Evolutionary conservation across 2,113 vertebrate species (phyloP).

Genomic region (Salvelinus namaycush): DNA sequence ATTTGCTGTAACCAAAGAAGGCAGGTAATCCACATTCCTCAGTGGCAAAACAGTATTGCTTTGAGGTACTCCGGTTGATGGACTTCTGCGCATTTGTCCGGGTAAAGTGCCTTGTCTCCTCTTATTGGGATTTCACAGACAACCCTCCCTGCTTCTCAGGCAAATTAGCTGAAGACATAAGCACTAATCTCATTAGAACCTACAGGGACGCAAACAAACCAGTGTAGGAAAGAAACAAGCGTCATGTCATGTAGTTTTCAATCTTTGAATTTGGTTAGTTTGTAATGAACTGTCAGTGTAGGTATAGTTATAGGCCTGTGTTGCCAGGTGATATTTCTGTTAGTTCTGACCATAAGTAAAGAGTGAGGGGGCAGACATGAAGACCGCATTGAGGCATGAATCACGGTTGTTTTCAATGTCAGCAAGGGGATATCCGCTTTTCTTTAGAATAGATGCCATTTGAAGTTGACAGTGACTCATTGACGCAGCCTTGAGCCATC

Average conservation of each 20-base stretch:
- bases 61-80: constrained; percentile 2
- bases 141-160: constrained; percentile 26
- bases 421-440: too few relatives aligned
- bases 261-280: neutral
- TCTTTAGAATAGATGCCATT: too few relatives aligned
- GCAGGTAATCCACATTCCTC: neutral
- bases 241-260: constrained; percentile 4
- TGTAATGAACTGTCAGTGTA: neutral
- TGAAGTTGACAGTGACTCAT: too few relatives aligned
- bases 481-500: too few relatives aligned
- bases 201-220: constrained; percentile 12
- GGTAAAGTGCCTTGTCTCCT: constrained; percentile 14
- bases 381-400: too few relatives aligned
- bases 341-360: neutral
- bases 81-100: neutral
- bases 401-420: too few relatives aligned
- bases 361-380: neutral
- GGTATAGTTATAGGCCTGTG: neutral
- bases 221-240: constrained; percentile 10
- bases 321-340: neutral
- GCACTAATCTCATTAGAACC: constrained; percentile 62
- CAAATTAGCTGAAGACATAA: constrained; percentile 61
- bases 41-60: constrained; percentile 4
- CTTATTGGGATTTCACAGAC: constrained; percentile 49
- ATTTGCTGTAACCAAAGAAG: neutral